Evolutionary conservation across 2,113 vertebrate genomes (phyloP).

Genomic region (Tapirus terrestris): DNA sequence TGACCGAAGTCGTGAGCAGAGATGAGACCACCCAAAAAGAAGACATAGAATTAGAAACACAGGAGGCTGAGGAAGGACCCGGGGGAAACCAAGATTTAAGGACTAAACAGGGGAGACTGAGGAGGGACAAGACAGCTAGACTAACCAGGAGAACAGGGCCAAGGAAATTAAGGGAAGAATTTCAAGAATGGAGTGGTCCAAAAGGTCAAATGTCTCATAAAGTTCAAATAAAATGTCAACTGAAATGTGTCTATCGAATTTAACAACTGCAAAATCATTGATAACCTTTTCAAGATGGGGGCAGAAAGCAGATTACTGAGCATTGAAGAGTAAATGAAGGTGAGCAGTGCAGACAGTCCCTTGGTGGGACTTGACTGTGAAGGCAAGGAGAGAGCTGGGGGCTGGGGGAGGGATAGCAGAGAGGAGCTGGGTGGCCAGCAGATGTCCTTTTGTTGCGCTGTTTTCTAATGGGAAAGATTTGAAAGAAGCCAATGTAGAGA

Average conservation of each 20-base stretch:
- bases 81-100: not conserved
- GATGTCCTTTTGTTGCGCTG: not conserved
- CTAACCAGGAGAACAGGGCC: not conserved
- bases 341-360: not conserved
- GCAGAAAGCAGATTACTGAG: not conserved
- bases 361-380: not conserved
- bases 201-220: slow-evolving; percentile 48
- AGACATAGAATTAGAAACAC: not conserved
- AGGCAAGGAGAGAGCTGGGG: not conserved
- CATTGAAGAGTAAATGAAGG: not conserved
- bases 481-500: not conserved
- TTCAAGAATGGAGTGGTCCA: not conserved
- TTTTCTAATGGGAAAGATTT: not conserved
- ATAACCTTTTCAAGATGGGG: slow-evolving; percentile 20
- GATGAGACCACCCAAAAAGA: not conserved
- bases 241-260: not conserved
- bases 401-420: not conserved
- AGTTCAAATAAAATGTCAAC: slow-evolving; percentile 47
- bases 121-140: not conserved
- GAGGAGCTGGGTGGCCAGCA: not conserved
- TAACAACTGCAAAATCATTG: slow-evolving; percentile 3
- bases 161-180: slow-evolving; percentile 13
- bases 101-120: not conserved
- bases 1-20: not conserved
- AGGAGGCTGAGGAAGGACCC: not conserved